Percentiles rank a stretch among this genome's conserved stretches.
phyloP scores from a whole-genome alignment of 2,888 invertebrate genomes.

The Nephrotoma guestfalica region DNA sequence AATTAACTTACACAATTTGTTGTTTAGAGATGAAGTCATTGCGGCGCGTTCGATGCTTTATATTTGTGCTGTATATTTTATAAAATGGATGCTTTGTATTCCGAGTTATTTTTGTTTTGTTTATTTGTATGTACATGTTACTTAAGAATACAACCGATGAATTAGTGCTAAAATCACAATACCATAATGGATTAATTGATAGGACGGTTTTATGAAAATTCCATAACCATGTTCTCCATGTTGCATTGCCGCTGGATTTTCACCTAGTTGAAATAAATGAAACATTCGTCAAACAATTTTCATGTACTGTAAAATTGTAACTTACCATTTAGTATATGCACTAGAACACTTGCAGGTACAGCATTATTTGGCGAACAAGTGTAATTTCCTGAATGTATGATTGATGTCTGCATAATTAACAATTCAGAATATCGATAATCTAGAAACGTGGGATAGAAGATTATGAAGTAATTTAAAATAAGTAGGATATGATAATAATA shows the following conservation, averaged over 20 bases:
- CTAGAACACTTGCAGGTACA: constrained; percentile 71
- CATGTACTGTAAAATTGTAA: constrained; percentile 7
- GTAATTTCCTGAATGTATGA: constrained; percentile 68
- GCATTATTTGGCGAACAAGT: constrained; percentile 83
- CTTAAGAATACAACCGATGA: background rate
- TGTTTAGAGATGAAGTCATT: background rate
- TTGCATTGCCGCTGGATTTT: constrained; percentile 6
- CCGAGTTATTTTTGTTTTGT: background rate
- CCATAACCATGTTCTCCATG: constrained; percentile 4
- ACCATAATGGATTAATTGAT: background rate
- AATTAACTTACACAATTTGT: background rate
- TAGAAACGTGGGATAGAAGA: background rate
- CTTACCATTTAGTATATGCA: constrained; percentile 81
- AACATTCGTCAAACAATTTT: background rate
- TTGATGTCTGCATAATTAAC: constrained; percentile 4
- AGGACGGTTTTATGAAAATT: background rate
- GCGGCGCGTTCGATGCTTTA: background rate
- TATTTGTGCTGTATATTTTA: background rate
- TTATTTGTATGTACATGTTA: background rate
- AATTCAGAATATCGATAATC: constrained; percentile 3
- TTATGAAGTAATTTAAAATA: background rate
- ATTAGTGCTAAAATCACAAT: background rate
- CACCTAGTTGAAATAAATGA: background rate
- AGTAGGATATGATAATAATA: background rate
- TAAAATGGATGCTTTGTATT: background rate